Conservation (phyloP, 2,888 invertebrate genomes). For the Diaphora mendica region DNA sequence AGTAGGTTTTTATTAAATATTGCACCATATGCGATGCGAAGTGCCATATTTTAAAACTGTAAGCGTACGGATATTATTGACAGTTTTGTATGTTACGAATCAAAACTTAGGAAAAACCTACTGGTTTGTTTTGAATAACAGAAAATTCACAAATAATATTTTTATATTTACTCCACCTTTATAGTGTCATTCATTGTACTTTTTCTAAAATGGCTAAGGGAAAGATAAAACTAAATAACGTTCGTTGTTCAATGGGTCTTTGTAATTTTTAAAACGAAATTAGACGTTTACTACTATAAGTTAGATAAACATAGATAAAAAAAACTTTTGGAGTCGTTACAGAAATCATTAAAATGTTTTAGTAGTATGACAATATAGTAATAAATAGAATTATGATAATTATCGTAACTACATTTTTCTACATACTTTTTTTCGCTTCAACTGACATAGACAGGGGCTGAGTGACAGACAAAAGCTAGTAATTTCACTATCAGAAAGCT, state of each 20-base stretch:
- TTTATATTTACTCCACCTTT: neutral
- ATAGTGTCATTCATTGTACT: neutral
- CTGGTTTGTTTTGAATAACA: neutral
- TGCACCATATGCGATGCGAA: neutral
- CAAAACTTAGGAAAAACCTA: neutral
- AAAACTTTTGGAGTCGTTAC: too few relatives aligned
- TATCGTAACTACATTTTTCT: too few relatives aligned
- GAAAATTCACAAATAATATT: neutral
- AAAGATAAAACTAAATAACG: neutral
- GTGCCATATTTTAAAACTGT: neutral
- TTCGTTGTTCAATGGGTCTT: too few relatives aligned
- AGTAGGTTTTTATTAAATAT: neutral
- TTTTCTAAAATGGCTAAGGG: neutral
- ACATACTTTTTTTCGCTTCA: too few relatives aligned
- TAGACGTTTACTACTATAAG: neutral
- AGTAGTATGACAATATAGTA: too few relatives aligned
- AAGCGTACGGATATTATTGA: neutral
- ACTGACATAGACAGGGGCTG: too few relatives aligned
- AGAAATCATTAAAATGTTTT: too few relatives aligned
- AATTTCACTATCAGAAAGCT: too few relatives aligned
- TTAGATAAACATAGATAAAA: too few relatives aligned
- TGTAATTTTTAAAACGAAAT: neutral
- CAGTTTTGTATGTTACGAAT: neutral
- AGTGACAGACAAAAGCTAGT: too few relatives aligned
- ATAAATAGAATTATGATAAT: too few relatives aligned